Conservation (phyloP, 2,888 invertebrate genomes). For the Lottia scabra region DNA sequence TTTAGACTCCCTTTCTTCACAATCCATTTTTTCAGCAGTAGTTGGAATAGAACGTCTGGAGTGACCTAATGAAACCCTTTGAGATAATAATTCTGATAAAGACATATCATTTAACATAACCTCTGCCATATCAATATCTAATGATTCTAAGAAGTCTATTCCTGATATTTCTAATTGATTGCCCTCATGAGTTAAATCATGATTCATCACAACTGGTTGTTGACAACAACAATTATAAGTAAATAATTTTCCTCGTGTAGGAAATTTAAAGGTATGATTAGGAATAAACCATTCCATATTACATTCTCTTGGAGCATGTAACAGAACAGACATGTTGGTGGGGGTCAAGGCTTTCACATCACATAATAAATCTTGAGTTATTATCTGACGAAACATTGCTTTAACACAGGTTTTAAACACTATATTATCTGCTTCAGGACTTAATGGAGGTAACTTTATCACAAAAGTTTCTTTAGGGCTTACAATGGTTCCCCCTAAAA, state of each 20-base stretch:
- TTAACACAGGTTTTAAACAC: conserved; percentile 35
- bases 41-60: background rate
- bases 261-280: conserved; percentile 42
- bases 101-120: background rate
- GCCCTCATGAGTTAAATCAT: conserved; percentile 40
- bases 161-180: conserved; percentile 48
- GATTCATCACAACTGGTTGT: conserved; percentile 23
- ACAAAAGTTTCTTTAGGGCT: conserved; percentile 52
- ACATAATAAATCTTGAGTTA: conserved; percentile 48
- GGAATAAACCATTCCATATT: conserved; percentile 49
- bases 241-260: conserved; percentile 41
- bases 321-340: conserved; percentile 42
- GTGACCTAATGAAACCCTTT: background rate
- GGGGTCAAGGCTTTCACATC: conserved; percentile 37
- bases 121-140: conserved; percentile 20
- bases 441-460: conserved; percentile 37
- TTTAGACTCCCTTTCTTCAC: background rate
- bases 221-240: conserved; percentile 35
- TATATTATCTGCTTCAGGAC: conserved; percentile 25
- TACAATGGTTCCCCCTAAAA: conserved; percentile 49
- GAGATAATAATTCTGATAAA: background rate
- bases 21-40: background rate
- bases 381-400: conserved; percentile 45
- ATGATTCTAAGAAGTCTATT: conserved; percentile 49
- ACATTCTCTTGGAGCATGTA: conserved; percentile 44